Evolutionary conservation across 2,797 vertebrate genomes (phyloP), one percentile per base, ranked within the genome.

Genomic region (Nasua narica): DNA sequence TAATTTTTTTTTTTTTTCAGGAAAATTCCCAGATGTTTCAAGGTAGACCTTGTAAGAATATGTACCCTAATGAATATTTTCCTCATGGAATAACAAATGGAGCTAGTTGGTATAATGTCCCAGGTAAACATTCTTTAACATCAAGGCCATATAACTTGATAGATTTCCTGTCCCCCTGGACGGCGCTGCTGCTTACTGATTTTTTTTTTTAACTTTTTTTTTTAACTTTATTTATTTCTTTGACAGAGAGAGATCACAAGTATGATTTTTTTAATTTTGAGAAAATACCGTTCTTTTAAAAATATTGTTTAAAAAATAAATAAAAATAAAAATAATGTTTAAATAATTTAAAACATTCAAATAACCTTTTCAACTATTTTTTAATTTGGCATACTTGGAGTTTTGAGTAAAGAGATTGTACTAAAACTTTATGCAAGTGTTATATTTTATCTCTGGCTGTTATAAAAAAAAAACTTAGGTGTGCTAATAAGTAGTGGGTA

Each of bases 31-130:
- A 99, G 97, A 99, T 99, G 99, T 99, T 99, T 98, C 98, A 98
- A 95, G 99, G 99, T 27, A 99, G 98, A 97, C 99, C 99, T 87
- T 99, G 99, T 98, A 98, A 98, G 92, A 98, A 99, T 62, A 97
- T 99, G 90, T 99, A 99, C 94, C 98, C 98, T 50, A 86, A 95
- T 0, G 99, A 99, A 92, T 99, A 99, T 98, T 99, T 99, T 98
- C 87, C 98, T 21, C 99, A 99, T 14, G 99, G 99, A 92, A 99
- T 99, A 98, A 99, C 99, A 85, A 99, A 99, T 0, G 99, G 99
- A 21, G 99, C 99, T 81, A 98, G 98, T 77, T 99, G 99, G 99
- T 99, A 99, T 98, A 99, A 98, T 4, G 99, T 99, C 86, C 98
- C 99, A 96, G 99, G 99, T 99, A 97, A 94, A 95, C 37, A 54